Conservation (phyloP, 2,888 invertebrate species). For the Plutella xylostella region DNA sequence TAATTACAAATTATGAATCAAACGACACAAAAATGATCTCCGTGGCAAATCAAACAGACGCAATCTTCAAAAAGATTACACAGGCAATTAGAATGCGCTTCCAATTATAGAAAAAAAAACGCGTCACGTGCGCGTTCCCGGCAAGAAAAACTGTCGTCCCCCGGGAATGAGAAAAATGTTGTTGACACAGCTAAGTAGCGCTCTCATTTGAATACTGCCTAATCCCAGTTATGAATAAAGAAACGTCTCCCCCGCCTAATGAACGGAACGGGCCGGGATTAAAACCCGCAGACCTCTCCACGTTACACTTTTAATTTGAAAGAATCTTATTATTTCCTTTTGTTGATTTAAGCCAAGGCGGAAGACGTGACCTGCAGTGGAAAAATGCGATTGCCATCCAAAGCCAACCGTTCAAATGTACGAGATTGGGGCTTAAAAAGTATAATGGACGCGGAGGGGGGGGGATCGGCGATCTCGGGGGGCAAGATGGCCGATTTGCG, state of each 20-base stretch:
- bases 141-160: conserved; percentile 31
- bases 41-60: too few relatives aligned
- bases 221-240: conserved; percentile 70
- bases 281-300: conserved; percentile 51
- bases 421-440: conserved; percentile 80
- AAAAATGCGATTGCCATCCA: conserved; percentile 79
- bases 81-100: too few relatives aligned
- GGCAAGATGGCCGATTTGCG: conserved; percentile 70
- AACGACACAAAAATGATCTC: too few relatives aligned
- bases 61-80: too few relatives aligned
- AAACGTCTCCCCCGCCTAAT: conserved; percentile 62
- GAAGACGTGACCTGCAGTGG: conserved; percentile 77
- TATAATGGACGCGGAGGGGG: conserved; percentile 71
- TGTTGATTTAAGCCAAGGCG: conserved; percentile 77
- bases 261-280: conserved; percentile 60
- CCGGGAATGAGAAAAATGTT: conserved; percentile 34
- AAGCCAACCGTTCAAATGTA: conserved; percentile 79
- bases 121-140: conserved; percentile 19
- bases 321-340: conserved; percentile 77
- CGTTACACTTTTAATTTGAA: conserved; percentile 81
- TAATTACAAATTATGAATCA: too few relatives aligned
- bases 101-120: too few relatives aligned
- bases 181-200: conserved; percentile 68
- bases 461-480: conserved; percentile 45
- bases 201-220: conserved; percentile 65